Evolutionary conservation across 2,113 vertebrate species (phyloP), one percentile per base, ranked within the genome.

Genomic region (Dasyurus viverrinus): DNA sequence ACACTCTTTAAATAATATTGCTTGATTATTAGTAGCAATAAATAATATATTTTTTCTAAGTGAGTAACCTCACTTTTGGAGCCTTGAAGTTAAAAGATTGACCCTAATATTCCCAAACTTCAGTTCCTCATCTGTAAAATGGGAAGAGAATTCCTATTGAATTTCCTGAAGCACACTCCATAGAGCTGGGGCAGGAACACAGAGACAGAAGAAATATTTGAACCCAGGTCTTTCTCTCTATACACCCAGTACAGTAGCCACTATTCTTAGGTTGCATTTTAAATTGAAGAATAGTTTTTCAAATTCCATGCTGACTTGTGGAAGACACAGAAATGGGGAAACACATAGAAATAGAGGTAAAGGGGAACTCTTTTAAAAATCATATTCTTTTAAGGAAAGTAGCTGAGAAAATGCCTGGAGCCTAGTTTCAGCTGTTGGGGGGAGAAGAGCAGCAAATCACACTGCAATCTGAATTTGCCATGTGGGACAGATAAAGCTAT

Each of bases 401-500:
- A 25, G 8, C n/a, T 27, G 76, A 89, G 23, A 54, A 8, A 52
- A 92, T 94, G 92, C 91, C 54, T 92, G 93, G 76, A 91, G 46
- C 53, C 95, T 55, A 93, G 89, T 95, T 54, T 94, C 57, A 94
- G 90, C 94, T 96, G 36, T 68, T 94, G 93, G 96, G 96, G 53
- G 92, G 93, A 92, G 93, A 96, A 55, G 94, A 50, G 93, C 93
- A 91, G 92, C 96, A 84, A 84, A 84, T 84, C n/a, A 84, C 68
- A 84, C n/a, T 23, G 54, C 24, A 57, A 94, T 96, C 91, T 96
- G 94, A 89, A 93, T 96, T 90, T 96, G 96, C 91, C 97, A 96
- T 95, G 54, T 91, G 97, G 96, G 96, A 54, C 91, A 94, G 95
- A 97, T 96, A 96, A 97, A 97, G 42, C 92, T 55, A 94, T 97